Evolutionary conservation across 2,113 vertebrate genomes (phyloP).

Genomic region (Rana temporaria): DNA sequence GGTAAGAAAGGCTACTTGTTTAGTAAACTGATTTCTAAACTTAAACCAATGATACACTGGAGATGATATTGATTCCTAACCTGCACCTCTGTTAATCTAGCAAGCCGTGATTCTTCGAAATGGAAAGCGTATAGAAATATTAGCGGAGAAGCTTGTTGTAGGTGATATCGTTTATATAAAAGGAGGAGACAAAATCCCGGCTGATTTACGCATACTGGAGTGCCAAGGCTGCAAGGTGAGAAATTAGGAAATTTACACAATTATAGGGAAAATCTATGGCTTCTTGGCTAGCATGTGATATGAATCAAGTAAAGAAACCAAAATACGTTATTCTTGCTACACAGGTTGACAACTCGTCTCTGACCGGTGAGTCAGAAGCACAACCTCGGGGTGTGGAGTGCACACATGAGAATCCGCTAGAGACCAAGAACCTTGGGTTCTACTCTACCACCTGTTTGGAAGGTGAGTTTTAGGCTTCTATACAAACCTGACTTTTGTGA

Average conservation of each 20-base stretch:
- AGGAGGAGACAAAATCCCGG: conserved; percentile 83
- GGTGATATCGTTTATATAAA: conserved; percentile 87
- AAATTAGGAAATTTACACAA: background rate
- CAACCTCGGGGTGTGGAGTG: conserved; percentile 51
- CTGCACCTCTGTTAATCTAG: conserved; percentile 59
- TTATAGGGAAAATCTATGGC: too few relatives aligned
- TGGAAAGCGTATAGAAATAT: conserved; percentile 78
- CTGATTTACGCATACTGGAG: conserved; percentile 82
- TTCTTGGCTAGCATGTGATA: too few relatives aligned
- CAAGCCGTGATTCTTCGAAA: conserved; percentile 84
- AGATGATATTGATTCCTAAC: background rate
- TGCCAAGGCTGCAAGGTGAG: conserved; percentile 84
- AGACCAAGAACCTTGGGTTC: conserved; percentile 58
- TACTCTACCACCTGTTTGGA: conserved; percentile 60
- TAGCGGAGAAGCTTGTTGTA: conserved; percentile 76
- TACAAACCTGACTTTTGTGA: background rate
- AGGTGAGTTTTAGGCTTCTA: conserved; percentile 42
- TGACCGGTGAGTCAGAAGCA: conserved; percentile 62
- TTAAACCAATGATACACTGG: background rate
- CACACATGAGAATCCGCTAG: conserved; percentile 59
- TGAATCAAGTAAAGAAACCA: background rate
- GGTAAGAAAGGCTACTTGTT: conserved; percentile 64
- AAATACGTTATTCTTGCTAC: background rate
- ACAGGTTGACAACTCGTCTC: conserved; percentile 75
- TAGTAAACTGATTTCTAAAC: background rate